Evolutionary conservation across 1,140 invertebrate species (phyloP), one percentile per base, ranked within the genome.

Genomic region (Neelides sp.): DNA sequence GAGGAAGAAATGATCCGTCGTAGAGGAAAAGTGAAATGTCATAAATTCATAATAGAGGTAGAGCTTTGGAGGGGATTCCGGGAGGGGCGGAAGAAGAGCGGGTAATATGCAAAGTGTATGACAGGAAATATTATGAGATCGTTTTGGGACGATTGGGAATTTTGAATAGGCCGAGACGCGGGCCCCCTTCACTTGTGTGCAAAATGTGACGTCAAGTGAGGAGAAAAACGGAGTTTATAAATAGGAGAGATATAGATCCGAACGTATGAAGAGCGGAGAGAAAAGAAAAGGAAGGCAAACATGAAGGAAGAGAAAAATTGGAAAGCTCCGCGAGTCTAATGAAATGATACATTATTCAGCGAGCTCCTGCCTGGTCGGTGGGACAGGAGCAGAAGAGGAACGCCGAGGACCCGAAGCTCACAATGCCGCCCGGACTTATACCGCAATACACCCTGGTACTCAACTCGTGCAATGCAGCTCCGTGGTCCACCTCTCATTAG

Each of bases 291-390:
- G 37, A 52, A 50, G 46, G 37, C 46, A 49, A 48, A 47, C 40
- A 51, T 35, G 42, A 50, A 48, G 55, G 43, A 45, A 48, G 45
- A 52, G 54, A 56, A 57, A 53, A 60, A 54, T 54, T 60, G 54
- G 48, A 57, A 54, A 54, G 45, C 48, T 51, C 47, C 46, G 50
- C 44, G 47, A 54, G 35, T 56, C 55, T 57, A 60, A 60, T 60
- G 55, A 60, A 53, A 57, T 60, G 54, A 60, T 60, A 54, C 51
- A 60, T 60, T 57, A 60, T 60, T 60, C 55, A 57, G 32, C 53
- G 46, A 47, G 15, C 44, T 55, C 37, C 41, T 52, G 30, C 41
- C 26, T 40, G 36, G 32, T 24, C 12, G n/a, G 27, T 5, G 7
- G 37, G 4, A 37, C 24, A 37, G 8, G 13, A 12, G 42, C 12